These are phyloP conservation scores for Electrophaes corylata DNA, from an alignment of 2,888 invertebrate genomes.

Conservation along the genomic window DNA sequence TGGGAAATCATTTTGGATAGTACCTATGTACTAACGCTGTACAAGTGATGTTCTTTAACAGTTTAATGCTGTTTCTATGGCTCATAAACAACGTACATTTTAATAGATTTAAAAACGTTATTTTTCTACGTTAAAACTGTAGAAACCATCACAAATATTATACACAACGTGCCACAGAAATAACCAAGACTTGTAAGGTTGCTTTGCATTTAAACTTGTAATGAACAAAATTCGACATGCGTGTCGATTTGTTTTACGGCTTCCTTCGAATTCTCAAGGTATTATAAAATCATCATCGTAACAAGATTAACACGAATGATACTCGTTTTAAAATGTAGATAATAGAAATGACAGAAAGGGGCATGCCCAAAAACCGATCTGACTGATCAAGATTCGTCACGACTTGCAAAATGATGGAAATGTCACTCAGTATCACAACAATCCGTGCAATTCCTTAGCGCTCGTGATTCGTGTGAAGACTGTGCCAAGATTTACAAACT, in stretches of 20 bases:
- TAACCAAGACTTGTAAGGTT: not conserved
- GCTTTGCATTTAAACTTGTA: not conserved
- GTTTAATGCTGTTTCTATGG: not conserved
- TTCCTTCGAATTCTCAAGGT: constrained; percentile 15
- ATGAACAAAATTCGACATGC: constrained; percentile 1
- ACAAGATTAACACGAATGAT: constrained; percentile 17
- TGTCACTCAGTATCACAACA: constrained; percentile 47
- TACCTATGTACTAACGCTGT: too few relatives aligned
- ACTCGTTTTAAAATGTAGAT: not conserved
- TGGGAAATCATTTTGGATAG: constrained; percentile 21
- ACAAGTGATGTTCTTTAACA: constrained; percentile 9
- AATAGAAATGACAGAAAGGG: not conserved
- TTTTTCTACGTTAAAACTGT: too few relatives aligned
- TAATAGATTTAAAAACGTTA: not conserved
- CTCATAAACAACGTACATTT: not conserved
- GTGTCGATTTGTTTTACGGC: constrained; percentile 13
- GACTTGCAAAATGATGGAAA: constrained; percentile 55
- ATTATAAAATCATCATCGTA: not conserved
- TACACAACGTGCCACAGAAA: not conserved
- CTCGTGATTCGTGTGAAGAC: constrained; percentile 50
- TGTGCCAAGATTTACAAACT: constrained; percentile 42
- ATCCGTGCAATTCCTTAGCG: constrained; percentile 41
- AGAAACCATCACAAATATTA: not conserved
- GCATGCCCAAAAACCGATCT: not conserved
- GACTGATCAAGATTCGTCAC: constrained; percentile 32